Evolutionary conservation across 2,888 invertebrate species (phyloP), one percentile per base, ranked within the genome.

Genomic region (Plutella xylostella): DNA sequence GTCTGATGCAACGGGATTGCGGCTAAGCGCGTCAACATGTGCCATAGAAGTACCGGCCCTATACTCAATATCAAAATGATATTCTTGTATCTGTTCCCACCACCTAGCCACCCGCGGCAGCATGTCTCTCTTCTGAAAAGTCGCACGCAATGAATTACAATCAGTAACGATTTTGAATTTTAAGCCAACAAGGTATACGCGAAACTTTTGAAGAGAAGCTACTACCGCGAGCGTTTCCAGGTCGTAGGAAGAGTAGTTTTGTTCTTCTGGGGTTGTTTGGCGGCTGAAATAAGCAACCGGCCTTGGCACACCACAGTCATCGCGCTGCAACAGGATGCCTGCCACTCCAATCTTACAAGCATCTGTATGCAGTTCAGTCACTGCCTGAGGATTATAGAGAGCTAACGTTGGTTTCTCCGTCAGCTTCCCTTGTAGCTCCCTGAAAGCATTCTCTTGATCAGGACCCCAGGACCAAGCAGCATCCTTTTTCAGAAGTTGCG

Each of bases 341-440:
- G n/a, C n/a, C n/a, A n/a, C n/a, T n/a, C n/a, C n/a, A n/a, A n/a
- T n/a, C n/a, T n/a, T n/a, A n/a, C n/a, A 42, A 12, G 42, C 42
- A 42, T 42, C 39, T 20, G 22, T 39, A 22, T 39, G 22, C 6
- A 39, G 22, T 7, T 39, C 39, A 5, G 39, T 22, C 18, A 56
- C 51, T 4, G 47, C 42, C 1, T 34, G 38, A 0, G 54, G 52
- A 18, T 64, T 51, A 40, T 56, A 65, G 3, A 68, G 45, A 0
- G 56, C 53, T 9, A 72, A 39, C 0, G 66, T 48, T 0, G 63
- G 61, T 18, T 58, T 47, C 14, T 51, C 45, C 0, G 47, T 45
- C 3, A 70, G 41, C 2, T 45, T 42, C 2, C 31, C 5, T 43
- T 63, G 61, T 31, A 68, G 33, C 2, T 15, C 31, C 0, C 47